Evolutionary conservation across 2,797 vertebrate genomes (phyloP).

Genomic region (Sardinella longiceps): DNA sequence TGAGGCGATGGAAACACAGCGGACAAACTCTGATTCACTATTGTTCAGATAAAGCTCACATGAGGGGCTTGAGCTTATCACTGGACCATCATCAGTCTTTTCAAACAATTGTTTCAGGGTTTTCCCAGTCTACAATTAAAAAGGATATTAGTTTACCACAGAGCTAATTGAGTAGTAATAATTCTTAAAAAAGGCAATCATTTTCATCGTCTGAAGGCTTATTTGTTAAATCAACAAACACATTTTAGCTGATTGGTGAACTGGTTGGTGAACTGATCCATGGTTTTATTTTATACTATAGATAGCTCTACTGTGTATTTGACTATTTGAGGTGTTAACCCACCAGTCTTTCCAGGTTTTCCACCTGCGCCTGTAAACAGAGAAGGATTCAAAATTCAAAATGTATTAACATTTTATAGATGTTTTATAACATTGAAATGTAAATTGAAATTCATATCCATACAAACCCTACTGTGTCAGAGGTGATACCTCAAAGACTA

Average conservation of each 20-base stretch:
- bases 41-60: not conserved
- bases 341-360: conserved; percentile 55
- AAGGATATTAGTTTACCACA: not conserved
- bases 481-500: not conserved
- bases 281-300: not conserved
- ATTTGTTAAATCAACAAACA: not conserved
- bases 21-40: not conserved
- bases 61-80: conserved; percentile 8
- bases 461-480: not conserved
- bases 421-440: not conserved
- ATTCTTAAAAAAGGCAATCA: not conserved
- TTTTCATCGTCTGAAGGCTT: not conserved
- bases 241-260: not conserved
- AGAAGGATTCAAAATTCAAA: not conserved
- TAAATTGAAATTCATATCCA: not conserved
- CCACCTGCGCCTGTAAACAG: conserved; percentile 46
- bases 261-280: not conserved
- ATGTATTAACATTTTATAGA: not conserved
- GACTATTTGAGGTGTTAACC: conserved; percentile 10
- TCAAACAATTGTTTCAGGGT: not conserved
- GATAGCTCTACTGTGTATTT: not conserved
- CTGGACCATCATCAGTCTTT: not conserved
- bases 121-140: not conserved
- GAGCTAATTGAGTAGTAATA: too few relatives aligned
- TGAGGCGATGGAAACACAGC: conserved; percentile 10